Base-by-base conservation (phyloP, 2,888 invertebrate genomes). In the Heliconius hortense region DNA sequence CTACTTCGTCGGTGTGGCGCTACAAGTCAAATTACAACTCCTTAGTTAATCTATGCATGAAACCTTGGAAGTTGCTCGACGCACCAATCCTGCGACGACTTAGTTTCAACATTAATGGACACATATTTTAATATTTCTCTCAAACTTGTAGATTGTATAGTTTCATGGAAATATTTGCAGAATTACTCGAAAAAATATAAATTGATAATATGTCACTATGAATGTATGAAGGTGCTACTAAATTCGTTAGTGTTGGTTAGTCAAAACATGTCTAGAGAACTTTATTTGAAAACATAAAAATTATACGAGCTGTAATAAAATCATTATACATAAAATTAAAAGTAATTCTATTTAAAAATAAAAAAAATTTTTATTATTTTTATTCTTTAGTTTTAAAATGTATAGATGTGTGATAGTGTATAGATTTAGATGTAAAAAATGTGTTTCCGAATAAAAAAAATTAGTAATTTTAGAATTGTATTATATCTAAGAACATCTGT, bases 1-100 rank as follows among this genome's bases (percentile, higher is more conserved):
- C 80, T 76, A 79, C 59, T 77, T 80, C 72, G 60, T 71, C 66
- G 63, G 69, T 53, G 75, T 73, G 26, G 74, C 72, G 60, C 68
- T 73, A 73, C 78, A 72, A 78, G 70, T 75, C 53, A 72, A 78
- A 78, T 78, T 72, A 75, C 53, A 43, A 56, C 31, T 71, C 67
- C 63, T 77, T 75, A 75, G 68, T 53, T 77, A 66, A 75, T 75
- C 56, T 78, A 60, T 68, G 74, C 76, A 66, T 69, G 69, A 73
- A 75, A 56, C 73, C 68, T 68, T 76, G 72, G 62, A 74, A 74
- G 24, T 74, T 72, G 59, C 71, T 71, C 71, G 60, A 62, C 39
- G 39, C 60, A 71, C 69, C 69, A 56, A 69, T 53, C 31, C 69
- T n/a, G 39, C n/a, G 69, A 56, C 15, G 53, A 43, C 59, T 60